Evolutionary conservation across 2,797 vertebrate genomes (phyloP).

Genomic region (Ptychadena robeensis): DNA sequence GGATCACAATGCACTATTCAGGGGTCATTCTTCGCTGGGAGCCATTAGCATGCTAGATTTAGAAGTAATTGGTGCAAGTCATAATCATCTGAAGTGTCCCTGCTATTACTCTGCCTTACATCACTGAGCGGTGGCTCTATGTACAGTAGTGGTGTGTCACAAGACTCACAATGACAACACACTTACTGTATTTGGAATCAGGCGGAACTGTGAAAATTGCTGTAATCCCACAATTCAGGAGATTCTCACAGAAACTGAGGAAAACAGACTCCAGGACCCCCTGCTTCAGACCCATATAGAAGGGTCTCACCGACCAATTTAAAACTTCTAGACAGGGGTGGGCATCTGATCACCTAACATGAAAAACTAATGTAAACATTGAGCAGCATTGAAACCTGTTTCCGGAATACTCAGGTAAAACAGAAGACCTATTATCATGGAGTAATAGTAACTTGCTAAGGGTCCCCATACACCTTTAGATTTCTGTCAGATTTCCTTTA

Average conservation of each 20-base stretch:
- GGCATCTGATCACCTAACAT: too few species aligned
- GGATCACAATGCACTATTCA: neutral
- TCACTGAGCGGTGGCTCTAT: neutral
- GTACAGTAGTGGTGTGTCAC: neutral
- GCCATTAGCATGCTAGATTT: constrained; percentile 1
- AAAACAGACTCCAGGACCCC: too few species aligned
- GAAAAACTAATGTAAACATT: too few species aligned
- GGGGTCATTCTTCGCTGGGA: neutral
- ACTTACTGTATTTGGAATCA: constrained; percentile 16
- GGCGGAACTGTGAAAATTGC: neutral
- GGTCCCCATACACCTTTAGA: too few species aligned
- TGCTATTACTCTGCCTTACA: neutral
- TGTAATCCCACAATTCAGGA: neutral
- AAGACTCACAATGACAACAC: neutral
- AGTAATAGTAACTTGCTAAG: too few species aligned
- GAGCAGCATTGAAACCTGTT: too few species aligned
- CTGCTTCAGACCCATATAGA: too few species aligned
- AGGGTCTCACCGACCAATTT: too few species aligned
- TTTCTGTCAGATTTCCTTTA: too few species aligned
- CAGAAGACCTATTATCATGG: too few species aligned
- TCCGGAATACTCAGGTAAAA: too few species aligned
- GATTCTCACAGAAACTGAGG: neutral
- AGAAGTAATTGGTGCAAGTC: neutral
- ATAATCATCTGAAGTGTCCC: constrained; percentile 3
- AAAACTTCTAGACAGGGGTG: too few species aligned